phyloP scores from a whole-genome alignment of 2,888 invertebrate genomes.

The Sialis lutaria region DNA sequence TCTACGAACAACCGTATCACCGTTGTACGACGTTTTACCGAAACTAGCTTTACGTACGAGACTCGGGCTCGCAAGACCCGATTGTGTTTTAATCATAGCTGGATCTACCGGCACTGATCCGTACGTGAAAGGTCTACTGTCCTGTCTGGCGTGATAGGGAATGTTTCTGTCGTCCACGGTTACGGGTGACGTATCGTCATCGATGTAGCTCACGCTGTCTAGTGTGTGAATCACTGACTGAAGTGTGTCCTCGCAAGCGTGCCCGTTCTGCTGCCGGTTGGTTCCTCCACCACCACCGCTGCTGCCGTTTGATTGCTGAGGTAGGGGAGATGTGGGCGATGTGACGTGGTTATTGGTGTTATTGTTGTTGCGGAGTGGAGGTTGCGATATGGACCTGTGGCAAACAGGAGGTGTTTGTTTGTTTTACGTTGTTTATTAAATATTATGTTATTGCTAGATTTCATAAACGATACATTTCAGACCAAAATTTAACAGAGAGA shows the following conservation, averaged over 20 bases:
- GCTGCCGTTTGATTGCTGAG: background rate
- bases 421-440: no score
- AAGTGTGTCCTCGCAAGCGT: conserved; percentile 18
- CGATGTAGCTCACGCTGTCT: conserved; percentile 24
- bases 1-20: conserved; percentile 7
- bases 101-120: conserved; percentile 31
- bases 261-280: conserved; percentile 17
- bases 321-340: conserved; percentile 9
- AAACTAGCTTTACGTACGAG: conserved; percentile 57
- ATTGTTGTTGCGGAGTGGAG: background rate
- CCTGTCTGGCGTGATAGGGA: conserved; percentile 82
- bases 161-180: conserved; percentile 43
- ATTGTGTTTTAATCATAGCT: conserved; percentile 48
- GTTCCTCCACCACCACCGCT: background rate
- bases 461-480: no score
- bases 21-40: conserved; percentile 13
- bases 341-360: background rate
- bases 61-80: conserved; percentile 68
- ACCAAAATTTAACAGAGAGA: no score
- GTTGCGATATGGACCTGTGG: background rate
- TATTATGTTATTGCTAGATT: no score
- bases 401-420: no score
- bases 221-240: conserved; percentile 9
- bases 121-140: conserved; percentile 80
- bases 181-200: conserved; percentile 16